These are phyloP conservation scores for Halichoeres trimaculatus DNA, from an alignment of 2,113 vertebrate genomes.

Conservation along the genomic window DNA sequence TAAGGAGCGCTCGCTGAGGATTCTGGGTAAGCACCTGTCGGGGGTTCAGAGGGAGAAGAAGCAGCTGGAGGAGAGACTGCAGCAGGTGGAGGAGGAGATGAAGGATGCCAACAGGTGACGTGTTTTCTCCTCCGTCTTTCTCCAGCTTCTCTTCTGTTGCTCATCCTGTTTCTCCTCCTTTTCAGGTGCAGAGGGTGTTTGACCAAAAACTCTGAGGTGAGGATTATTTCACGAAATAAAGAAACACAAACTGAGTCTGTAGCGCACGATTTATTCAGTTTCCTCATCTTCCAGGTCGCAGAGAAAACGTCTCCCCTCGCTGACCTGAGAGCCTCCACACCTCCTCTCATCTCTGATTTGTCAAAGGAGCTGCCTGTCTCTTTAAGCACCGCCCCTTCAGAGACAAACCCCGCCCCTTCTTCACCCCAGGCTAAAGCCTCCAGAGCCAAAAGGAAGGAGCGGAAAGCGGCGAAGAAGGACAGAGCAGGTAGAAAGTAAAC, in stretches of 20 bases:
- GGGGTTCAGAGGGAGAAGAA: conserved; percentile 68
- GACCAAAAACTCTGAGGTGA: conserved; percentile 54
- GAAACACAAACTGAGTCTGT: background rate
- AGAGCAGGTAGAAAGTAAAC: conserved; percentile 20
- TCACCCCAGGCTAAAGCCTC: background rate
- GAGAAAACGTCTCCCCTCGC: background rate
- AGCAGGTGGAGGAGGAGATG: conserved; percentile 52
- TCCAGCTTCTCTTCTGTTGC: background rate
- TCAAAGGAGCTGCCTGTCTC: background rate
- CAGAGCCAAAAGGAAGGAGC: background rate
- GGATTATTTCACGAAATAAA: background rate
- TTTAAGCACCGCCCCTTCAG: conserved; percentile 10
- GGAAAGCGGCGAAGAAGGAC: conserved; percentile 32
- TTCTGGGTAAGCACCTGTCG: conserved; percentile 75
- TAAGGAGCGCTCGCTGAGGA: conserved; percentile 76
- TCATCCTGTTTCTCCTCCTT: background rate
- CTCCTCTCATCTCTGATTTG: background rate
- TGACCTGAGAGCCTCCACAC: background rate
- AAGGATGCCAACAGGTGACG: conserved; percentile 47
- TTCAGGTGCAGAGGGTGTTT: conserved; percentile 34
- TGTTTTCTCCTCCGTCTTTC: background rate
- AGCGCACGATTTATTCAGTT: no score
- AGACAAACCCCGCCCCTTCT: background rate
- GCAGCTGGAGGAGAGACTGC: conserved; percentile 64
- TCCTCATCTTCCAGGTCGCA: conserved; percentile 31